phyloP scores from a whole-genome alignment of 2,888 invertebrate genomes.

The Tetramorium bicarinatum region DNA sequence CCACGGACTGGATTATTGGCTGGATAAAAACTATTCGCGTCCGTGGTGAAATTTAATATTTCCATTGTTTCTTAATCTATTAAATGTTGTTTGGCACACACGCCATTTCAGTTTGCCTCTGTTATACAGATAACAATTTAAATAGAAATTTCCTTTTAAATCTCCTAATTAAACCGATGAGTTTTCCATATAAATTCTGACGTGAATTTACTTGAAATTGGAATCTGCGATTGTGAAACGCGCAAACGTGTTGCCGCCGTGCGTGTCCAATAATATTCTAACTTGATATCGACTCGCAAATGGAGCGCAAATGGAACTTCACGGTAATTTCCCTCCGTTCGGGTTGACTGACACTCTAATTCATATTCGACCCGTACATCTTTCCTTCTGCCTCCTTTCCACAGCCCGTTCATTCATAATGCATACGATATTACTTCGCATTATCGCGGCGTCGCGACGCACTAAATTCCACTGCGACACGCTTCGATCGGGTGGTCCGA shows the following conservation, averaged over 20 bases:
- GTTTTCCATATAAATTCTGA: background rate
- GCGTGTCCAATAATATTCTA: constrained; percentile 16
- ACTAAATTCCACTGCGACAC: constrained; percentile 25
- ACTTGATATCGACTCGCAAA: background rate
- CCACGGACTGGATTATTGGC: background rate
- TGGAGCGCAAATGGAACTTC: background rate
- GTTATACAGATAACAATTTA: too few relatives aligned
- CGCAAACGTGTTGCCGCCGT: constrained; percentile 11
- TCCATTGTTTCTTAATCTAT: background rate
- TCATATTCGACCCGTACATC: constrained; percentile 1
- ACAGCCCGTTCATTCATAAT: background rate
- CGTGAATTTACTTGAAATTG: background rate
- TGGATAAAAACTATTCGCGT: constrained; percentile 4
- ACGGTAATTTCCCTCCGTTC: background rate
- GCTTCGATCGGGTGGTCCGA: constrained; percentile 51
- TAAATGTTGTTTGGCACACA: background rate
- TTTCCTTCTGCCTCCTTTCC: background rate
- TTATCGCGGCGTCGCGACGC: constrained; percentile 14
- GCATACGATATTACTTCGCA: constrained; percentile 15
- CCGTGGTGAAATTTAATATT: background rate
- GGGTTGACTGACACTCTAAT: constrained; percentile 5
- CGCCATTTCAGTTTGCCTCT: background rate
- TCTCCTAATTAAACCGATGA: background rate
- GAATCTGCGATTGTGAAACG: background rate
- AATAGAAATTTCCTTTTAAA: constrained; percentile 3